A percentile compares a stretch with the other conserved stretches of the same genome.
These are phyloP conservation scores for Ecliptopera silaceata DNA, from an alignment of 2,888 invertebrate genomes.

Conservation along the genomic window DNA sequence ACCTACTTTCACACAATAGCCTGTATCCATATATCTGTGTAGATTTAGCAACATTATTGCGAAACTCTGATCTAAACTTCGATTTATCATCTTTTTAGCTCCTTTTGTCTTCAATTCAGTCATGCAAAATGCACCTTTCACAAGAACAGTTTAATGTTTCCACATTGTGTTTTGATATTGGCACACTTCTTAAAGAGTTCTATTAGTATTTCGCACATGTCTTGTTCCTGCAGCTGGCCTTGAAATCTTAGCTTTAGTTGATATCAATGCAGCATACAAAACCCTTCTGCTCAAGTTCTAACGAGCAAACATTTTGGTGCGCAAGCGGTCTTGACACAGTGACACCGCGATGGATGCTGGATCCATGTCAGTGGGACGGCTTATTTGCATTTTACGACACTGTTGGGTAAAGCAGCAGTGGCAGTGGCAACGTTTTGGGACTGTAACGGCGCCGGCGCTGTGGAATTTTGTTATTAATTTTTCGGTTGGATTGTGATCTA, in stretches of 20 bases:
- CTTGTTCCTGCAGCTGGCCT: not conserved
- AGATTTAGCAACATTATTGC: not conserved
- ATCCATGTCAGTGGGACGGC: constrained; percentile 58
- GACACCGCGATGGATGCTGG: constrained; percentile 40
- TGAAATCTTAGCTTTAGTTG: not conserved
- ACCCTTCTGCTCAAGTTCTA: constrained; percentile 6
- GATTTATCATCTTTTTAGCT: not conserved
- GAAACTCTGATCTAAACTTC: constrained; percentile 4
- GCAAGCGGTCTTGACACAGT: constrained; percentile 62
- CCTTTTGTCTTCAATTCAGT: not conserved
- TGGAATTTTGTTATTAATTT: constrained; percentile 14
- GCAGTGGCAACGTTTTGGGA: constrained; percentile 30
- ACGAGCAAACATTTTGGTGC: constrained; percentile 38
- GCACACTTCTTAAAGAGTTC: not conserved
- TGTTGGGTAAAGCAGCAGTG: constrained; percentile 45
- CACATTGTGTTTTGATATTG: not conserved
- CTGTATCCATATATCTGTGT: not conserved
- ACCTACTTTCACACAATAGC: constrained; percentile 1
- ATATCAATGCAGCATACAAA: not conserved
- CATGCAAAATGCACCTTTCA: constrained; percentile 1
- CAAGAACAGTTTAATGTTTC: not conserved
- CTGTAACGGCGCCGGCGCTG: constrained; percentile 16
- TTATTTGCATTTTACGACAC: constrained; percentile 49
- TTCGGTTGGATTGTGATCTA: constrained; percentile 9
- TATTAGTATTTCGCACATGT: not conserved